A percentile compares a stretch with the other conserved stretches of the same genome.
Evolutionary conservation across 2,113 vertebrate genomes (phyloP).

Genomic region (Turdus rufiventris): DNA sequence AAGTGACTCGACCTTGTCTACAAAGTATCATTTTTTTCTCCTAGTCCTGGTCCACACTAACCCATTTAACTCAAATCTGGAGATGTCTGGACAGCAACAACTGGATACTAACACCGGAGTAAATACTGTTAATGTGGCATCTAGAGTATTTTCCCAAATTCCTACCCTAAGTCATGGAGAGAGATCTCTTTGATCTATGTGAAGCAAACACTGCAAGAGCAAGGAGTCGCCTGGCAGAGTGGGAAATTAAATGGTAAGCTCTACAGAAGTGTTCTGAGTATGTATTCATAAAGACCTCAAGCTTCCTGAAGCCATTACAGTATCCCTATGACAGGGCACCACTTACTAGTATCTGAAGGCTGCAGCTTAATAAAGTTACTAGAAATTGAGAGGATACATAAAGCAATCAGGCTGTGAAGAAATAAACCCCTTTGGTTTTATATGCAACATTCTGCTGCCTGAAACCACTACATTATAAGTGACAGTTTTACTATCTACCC

Average conservation of each 20-base stretch:
- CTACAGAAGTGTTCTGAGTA: neutral
- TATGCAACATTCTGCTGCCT: neutral
- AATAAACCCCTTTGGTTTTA: neutral
- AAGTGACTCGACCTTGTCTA: neutral
- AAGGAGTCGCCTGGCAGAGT: neutral
- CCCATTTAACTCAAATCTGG: neutral
- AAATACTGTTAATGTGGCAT: neutral
- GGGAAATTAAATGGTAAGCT: neutral
- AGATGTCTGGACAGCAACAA: neutral
- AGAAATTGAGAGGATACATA: neutral
- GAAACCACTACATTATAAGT: neutral
- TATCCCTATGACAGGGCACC: neutral
- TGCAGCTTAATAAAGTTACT: neutral
- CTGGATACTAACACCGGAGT: neutral
- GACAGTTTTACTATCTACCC: neutral
- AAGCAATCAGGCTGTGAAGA: neutral
- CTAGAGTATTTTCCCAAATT: neutral
- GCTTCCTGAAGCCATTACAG: neutral
- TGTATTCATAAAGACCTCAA: neutral
- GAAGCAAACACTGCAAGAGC: neutral
- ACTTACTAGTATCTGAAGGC: neutral
- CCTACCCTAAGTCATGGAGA: neutral
- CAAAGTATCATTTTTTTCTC: accelerated
- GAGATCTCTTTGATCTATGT: neutral
- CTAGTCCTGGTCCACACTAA: neutral